Conservation (phyloP, 1,140 invertebrate species). For the silkworm (Bombyx mori) region ASM3026992v2 NC_085115.1:6967001-6967500, state of each 20-base stretch:
- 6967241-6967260: not conserved
- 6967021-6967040: slow-evolving; percentile 22
- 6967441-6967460: not conserved
- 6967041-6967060: slow-evolving; percentile 12
- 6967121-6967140: not conserved
- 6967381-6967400: not conserved
- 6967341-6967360: not conserved
- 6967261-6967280: slow-evolving; percentile 8
- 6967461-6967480: not conserved
- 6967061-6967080: not conserved
- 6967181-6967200: slow-evolving; percentile 9
- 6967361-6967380: not conserved
- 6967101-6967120: slow-evolving; percentile 8
- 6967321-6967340: not conserved
- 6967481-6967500: not conserved
- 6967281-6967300: slow-evolving; percentile 2
- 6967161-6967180: slow-evolving; percentile 3
- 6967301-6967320: not conserved
- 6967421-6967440: not conserved
- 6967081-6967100: slow-evolving; percentile 7
- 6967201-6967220: not conserved
- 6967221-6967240: slow-evolving; percentile 2
- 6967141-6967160: slow-evolving; percentile 10
- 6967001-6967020: slow-evolving; percentile 17
- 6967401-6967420: not conserved